Conservation (phyloP, 2,888 invertebrate species). For the Maniola hyperantus region DNA sequence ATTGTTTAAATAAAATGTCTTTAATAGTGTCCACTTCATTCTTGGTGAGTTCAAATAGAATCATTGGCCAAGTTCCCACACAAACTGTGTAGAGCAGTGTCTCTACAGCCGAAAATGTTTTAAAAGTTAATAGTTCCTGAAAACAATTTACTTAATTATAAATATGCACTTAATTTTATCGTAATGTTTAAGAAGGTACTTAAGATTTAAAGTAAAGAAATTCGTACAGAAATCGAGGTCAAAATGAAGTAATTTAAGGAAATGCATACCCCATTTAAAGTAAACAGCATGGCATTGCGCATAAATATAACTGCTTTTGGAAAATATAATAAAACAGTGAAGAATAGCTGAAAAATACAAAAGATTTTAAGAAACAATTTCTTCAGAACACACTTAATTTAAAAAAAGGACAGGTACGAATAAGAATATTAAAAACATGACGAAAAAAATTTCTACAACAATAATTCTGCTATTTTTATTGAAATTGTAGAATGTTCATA, state of each 20-base stretch:
- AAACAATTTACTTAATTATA: neutral
- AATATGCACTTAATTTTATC: too few species aligned
- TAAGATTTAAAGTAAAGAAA: neutral
- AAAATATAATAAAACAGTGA: conserved; percentile 12
- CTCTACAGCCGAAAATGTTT: neutral
- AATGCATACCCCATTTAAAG: neutral
- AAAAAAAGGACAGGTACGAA: too few species aligned
- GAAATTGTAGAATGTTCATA: too few species aligned
- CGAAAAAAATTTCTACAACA: too few species aligned
- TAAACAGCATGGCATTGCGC: conserved; percentile 7
- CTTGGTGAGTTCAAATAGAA: conserved; percentile 13
- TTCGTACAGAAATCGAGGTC: neutral
- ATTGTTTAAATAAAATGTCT: conserved; percentile 19
- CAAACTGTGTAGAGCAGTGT: neutral
- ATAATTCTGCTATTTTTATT: too few species aligned
- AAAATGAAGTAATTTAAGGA: neutral
- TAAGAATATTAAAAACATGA: too few species aligned
- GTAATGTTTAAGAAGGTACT: neutral
- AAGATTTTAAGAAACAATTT: neutral
- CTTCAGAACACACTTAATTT: too few species aligned
- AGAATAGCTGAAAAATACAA: conserved; percentile 17
- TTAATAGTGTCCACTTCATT: conserved; percentile 17
- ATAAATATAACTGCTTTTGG: conserved; percentile 14
- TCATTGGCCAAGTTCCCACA: conserved; percentile 19
- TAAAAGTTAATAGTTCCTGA: conserved; percentile 12